Evolutionary conservation across 2,888 invertebrate genomes (phyloP).

Genomic region (Clitarchus hookeri): DNA sequence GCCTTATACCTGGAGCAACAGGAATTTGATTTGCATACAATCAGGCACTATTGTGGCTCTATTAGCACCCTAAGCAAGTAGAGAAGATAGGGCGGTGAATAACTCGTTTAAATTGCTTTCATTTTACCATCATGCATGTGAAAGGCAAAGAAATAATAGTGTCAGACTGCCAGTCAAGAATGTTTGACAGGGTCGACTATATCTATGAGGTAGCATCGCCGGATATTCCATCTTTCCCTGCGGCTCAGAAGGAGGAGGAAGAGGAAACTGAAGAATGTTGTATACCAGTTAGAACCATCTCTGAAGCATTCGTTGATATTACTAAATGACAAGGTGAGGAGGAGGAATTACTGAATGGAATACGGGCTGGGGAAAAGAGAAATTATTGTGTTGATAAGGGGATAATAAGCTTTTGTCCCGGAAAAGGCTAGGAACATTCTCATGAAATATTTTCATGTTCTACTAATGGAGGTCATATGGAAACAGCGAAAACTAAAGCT

Average conservation of each 20-base stretch:
- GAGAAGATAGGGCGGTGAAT: not conserved
- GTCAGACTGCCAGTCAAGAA: not conserved
- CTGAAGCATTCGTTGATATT: not conserved
- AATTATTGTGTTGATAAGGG: not conserved
- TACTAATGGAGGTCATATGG: not conserved
- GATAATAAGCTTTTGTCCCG: not conserved
- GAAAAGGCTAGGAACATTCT: not conserved
- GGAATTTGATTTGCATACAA: not conserved
- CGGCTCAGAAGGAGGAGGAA: not conserved
- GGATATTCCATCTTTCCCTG: too few species aligned
- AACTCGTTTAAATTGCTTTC: not conserved
- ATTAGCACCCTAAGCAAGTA: not conserved
- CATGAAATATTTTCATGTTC: not conserved
- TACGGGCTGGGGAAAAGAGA: not conserved
- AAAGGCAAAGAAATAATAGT: not conserved
- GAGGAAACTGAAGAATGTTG: not conserved
- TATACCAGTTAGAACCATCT: not conserved
- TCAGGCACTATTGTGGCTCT: not conserved
- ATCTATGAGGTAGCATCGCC: rapidly evolving
- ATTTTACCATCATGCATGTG: not conserved
- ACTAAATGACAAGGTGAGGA: not conserved
- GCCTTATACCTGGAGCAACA: not conserved
- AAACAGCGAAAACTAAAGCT: too few species aligned
- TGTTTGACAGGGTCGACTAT: not conserved
- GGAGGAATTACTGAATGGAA: not conserved